Evolutionary conservation across 2,888 invertebrate genomes (phyloP), one percentile per base, ranked within the genome.

Genomic region (Lamproptera curius): DNA sequence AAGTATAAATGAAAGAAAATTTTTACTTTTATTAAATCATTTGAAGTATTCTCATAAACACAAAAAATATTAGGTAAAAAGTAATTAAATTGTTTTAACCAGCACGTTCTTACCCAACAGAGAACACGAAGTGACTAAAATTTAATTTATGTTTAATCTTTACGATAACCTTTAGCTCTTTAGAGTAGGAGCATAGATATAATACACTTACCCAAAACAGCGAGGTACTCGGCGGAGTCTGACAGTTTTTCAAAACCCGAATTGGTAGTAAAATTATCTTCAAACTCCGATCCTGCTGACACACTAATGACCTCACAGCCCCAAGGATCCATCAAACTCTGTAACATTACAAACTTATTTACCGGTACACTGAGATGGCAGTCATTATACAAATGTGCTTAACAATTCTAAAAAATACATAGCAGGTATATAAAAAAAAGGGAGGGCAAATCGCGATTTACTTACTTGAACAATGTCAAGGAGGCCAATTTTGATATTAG

Each of bases 181-280:
- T 11, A n/a, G 31, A 1, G 13, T 31, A 11, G 31, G 2, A 13
- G 13, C 31, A 31, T 31, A 31, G 11, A 31, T 31, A 31, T 1
- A 11, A 28, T 9, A 28, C 2, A n/a, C 57, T 13, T 81, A 94
- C 94, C 93, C 61, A 94, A 88, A 55, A 90, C 76, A 51, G 91
- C 91, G 45, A 94, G 76, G 73, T 92, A 92, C 62, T 91, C 89
- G 9, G 90, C 89, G 1, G 93, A 93, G 63, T 91, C 91, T 0
- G 90, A 89, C 45, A 92, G 73, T 55, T 84, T 89, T 44, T 74
- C 71, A 41, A 59, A 63, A 49, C 73, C 63, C 16, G 58, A 59
- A 49, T 67, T 63, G 20, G 89, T 81, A 55, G 78, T 72, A 63
- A 91, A 91, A 70, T 91, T 86, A 60, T 91, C 91, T 73, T 91